Evolutionary conservation across 23 tunicate species (phyloP), one percentile per base, ranked within the genome.

Genomic region (Trididemnum nubilum): DNA sequence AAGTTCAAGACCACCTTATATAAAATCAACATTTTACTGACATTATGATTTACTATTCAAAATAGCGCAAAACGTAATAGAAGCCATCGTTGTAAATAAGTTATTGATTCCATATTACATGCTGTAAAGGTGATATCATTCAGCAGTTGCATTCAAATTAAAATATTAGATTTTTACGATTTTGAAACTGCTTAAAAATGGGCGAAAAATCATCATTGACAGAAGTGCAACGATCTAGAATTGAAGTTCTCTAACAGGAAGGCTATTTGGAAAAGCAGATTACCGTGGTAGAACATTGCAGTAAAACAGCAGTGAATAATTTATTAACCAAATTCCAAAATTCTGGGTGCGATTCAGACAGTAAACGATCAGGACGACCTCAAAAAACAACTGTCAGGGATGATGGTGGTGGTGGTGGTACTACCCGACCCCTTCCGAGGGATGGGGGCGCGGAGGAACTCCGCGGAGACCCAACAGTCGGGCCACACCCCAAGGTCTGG

Each of bases 231-330:
- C 38, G 76, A 5, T 22, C 44, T 28, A 9, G 33, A 70, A 70
- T 70, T 33, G 38, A 28, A 25, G 76, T 28, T 70, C 76, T 70
- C 33, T 39, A 70, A 37, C 21, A 70, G 23, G 76, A 70, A 70
- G 76, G 39, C n/a, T 70, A 70, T 34, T 70, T 25, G 5, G 38
- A 70, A 70, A 9, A 39, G n/a, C 26, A 15, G 33, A 70, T 70
- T 70, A 70, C 38, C 33, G 38, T 15, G 33, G 27, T 12, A 70
- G 44, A 15, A 70, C 30, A 25, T 37, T 70, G 76, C 26, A 70
- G 76, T 25, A 33, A 70, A 34, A 70, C 39, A 15, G 76, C 76
- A 28, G 76, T 70, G 39, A 37, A 32, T 32, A 25, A 70, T 70
- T 9, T n/a, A 70, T 22, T 70, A 22, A 38, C 32, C 12, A 70